Base-by-base conservation (phyloP, 2,797 vertebrate species). In the Dromococcyx pavoninus region DNA sequence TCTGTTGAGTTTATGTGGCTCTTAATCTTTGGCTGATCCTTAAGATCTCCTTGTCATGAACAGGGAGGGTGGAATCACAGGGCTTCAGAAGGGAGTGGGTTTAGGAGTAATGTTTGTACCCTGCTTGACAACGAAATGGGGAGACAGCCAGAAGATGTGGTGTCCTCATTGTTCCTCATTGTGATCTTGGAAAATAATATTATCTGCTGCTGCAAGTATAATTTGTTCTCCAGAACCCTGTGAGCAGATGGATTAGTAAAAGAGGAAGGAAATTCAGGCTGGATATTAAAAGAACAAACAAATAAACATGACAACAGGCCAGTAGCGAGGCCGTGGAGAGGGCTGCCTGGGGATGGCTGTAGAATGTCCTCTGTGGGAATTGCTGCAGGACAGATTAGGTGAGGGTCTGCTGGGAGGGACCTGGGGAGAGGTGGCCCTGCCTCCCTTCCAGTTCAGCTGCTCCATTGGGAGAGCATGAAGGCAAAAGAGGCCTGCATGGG, bases 181-280 rank as follows among this genome's bases (percentile, higher is more conserved):
- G 71, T 69, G 76, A 51, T 90, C 90, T 48, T 86, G 91, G 67
- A 79, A 91, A 95, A 81, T 61, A 86, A 7, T 66, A 57, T 11
- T 85, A 54, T 51, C 91, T 93, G 70, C 94, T 81, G 51, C 88
- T 84, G 17, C 46, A 41, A 56, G 53, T 70, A 10, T 95, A 64
- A 95, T 93, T 85, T 91, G 57, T 95, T 96, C 83, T 94, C 94
- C 96, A 96, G 94, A 86, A 33, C 61, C 24, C 3, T 23, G 90
- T 53, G 51, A 86, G 70, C 80, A 78, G 62, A n/a, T 56, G 88
- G 60, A 73, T 76, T 48, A 90, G 91, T 84, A 94, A 93, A 90
- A 91, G 86, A 80, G 96, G 95, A 96, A 96, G 96, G 96, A 96
- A 96, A 78, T 75, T 83, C 91, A 87, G 83, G 71, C 73, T 93